Evolutionary conservation across 2,888 invertebrate genomes (phyloP).

Genomic region (Andrena bucephala): DNA sequence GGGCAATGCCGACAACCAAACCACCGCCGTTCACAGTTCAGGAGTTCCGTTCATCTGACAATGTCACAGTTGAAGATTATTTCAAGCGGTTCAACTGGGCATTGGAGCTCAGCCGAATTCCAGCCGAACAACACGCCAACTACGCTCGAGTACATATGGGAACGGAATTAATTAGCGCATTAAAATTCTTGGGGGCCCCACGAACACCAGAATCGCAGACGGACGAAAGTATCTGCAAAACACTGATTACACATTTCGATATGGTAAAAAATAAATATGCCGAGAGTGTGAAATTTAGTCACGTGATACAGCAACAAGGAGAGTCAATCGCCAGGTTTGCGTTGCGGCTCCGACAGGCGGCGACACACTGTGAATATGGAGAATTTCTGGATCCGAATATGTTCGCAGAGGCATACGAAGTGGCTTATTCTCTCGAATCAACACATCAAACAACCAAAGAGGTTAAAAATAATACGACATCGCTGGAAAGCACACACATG

Average conservation of each 20-base stretch:
- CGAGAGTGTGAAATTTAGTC: background rate
- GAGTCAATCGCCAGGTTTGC: background rate
- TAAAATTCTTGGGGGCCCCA: background rate
- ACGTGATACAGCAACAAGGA: background rate
- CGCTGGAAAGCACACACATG: background rate
- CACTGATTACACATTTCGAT: background rate
- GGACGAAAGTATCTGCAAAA: background rate
- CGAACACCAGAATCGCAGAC: background rate
- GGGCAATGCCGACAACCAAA: background rate
- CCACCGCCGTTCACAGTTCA: background rate
- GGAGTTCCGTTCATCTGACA: background rate
- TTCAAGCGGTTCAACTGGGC: background rate
- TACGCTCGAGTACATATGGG: background rate
- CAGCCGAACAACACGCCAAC: background rate
- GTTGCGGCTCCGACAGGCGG: background rate
- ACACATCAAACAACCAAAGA: background rate
- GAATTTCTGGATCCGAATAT: background rate
- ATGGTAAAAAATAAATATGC: background rate
- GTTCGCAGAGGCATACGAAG: background rate
- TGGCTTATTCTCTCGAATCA: background rate
- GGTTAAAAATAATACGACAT: background rate
- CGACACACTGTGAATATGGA: background rate
- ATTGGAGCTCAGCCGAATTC: background rate
- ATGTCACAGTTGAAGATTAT: background rate
- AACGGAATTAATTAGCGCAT: background rate